These are phyloP conservation scores for Felis chaus DNA, from an alignment of 2,113 vertebrate species.

Conservation along the genomic window DNA sequence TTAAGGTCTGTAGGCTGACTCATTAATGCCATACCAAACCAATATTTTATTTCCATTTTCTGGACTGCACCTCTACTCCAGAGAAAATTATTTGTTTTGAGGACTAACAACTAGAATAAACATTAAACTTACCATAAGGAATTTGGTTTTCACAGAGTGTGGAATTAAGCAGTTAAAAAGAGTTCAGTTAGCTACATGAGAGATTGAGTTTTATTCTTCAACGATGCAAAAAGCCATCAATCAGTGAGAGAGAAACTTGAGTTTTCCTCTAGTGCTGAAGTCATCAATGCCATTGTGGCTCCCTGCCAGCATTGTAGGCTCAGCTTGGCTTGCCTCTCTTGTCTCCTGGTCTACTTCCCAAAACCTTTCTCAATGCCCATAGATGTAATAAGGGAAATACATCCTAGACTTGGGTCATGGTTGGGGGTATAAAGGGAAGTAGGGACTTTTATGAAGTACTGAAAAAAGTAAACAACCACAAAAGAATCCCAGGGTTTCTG, in stretches of 20 bases:
- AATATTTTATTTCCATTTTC: constrained; percentile 24
- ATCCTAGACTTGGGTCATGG: neutral
- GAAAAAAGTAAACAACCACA: constrained; percentile 7
- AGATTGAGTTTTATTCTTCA: constrained; percentile 69
- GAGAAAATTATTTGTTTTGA: constrained; percentile 43
- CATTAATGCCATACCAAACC: constrained; percentile 32
- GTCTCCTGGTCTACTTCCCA: neutral
- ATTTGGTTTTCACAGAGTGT: constrained; percentile 45
- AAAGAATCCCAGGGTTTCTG: neutral
- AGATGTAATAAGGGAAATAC: neutral
- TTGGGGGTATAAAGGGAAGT: neutral
- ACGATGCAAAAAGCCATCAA: constrained; percentile 59
- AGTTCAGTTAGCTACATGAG: constrained; percentile 56
- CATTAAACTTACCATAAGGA: constrained; percentile 60
- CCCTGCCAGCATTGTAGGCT: neutral
- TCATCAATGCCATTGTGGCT: neutral
- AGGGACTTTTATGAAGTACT: neutral
- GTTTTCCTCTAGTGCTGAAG: constrained; percentile 49
- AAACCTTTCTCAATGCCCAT: neutral
- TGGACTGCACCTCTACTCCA: neutral
- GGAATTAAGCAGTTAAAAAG: constrained; percentile 57
- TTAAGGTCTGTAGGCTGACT: neutral
- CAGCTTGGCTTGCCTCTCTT: neutral
- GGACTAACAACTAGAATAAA: constrained; percentile 55
- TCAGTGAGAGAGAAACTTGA: constrained; percentile 54